Evolutionary conservation across 2,888 invertebrate species (phyloP).

Genomic region (Melikaiella ostensackeni): DNA sequence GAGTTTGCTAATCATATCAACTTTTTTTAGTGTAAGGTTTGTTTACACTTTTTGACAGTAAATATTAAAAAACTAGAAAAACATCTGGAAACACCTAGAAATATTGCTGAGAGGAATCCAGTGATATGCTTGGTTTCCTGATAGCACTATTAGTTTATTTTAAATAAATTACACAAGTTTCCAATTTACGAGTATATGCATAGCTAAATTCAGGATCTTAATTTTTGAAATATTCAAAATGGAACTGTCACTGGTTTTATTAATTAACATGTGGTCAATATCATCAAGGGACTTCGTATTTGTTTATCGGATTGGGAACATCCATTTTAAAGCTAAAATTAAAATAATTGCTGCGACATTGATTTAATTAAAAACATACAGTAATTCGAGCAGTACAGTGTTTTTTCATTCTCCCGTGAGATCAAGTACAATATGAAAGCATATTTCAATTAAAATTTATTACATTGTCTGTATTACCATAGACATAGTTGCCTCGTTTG

Average conservation of each 20-base stretch:
- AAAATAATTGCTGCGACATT: neutral
- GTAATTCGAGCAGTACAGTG: neutral
- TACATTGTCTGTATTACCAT: neutral
- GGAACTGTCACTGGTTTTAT: neutral
- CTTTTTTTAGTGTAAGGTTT: too few species aligned
- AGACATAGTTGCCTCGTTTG: neutral
- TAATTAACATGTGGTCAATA: neutral
- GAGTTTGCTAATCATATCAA: too few species aligned
- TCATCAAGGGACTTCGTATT: neutral
- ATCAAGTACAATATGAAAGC: neutral
- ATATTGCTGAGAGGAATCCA: too few species aligned
- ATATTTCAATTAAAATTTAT: neutral
- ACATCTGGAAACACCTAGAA: too few species aligned
- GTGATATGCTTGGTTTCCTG: too few species aligned
- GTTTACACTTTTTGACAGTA: too few species aligned
- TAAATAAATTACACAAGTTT: too few species aligned
- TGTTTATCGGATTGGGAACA: neutral
- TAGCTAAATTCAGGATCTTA: too few species aligned
- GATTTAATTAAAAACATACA: constrained; percentile 17
- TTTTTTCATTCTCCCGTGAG: neutral
- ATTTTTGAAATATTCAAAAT: too few species aligned
- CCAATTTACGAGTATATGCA: too few species aligned
- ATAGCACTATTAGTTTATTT: too few species aligned
- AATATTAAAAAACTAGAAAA: too few species aligned
- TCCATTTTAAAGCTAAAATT: neutral